Evolutionary conservation across 2,888 invertebrate species (phyloP), one percentile per base, ranked within the genome.

Genomic region (Kuschelorhynchus macadamiae): DNA sequence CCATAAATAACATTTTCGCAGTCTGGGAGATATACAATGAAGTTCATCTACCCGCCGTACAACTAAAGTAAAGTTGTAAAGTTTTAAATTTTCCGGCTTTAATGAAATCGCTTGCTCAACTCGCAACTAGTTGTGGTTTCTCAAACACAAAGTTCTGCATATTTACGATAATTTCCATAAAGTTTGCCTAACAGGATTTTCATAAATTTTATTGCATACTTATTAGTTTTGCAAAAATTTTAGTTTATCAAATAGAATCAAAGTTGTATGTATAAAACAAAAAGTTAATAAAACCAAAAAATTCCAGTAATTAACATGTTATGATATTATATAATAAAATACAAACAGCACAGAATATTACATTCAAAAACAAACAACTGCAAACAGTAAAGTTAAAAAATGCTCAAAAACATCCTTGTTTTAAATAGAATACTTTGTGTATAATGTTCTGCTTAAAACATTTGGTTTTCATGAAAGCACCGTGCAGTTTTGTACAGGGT

Each of bases 51-150:
- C 2, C 36, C 36, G 36, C 4, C 11, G 11, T 8, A 36, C 36
- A 8, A 11, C 36, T 36, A 52, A 16, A 7, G 20, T n/a, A 36
- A 20, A 36, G 2, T 17, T 14, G 18, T 36, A 9, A 36, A 36
- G 36, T 52, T 36, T 52, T 36, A 52, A 52, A 52, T 52, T 33
- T 52, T 52, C 36, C 16, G 11, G 30, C 20, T 36, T 52, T 52
- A 52, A 52, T 52, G 18, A 52, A 52, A 36, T 52, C 36, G 16
- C 32, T 36, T 3, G 18, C 11, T 41, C 14, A 5, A 1, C 32
- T 21, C 14, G 20, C 20, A 53, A 41, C 11, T 25, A 16, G 25
- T 14, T 25, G 53, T 21, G 41, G 39, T 53, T 41, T 16, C 41
- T 33, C 1, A 21, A 21, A 21, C 17, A 39, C 1, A 12, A 39